Evolutionary conservation across 2,113 vertebrate species (phyloP).

Genomic region (Leptosomus discolor): DNA sequence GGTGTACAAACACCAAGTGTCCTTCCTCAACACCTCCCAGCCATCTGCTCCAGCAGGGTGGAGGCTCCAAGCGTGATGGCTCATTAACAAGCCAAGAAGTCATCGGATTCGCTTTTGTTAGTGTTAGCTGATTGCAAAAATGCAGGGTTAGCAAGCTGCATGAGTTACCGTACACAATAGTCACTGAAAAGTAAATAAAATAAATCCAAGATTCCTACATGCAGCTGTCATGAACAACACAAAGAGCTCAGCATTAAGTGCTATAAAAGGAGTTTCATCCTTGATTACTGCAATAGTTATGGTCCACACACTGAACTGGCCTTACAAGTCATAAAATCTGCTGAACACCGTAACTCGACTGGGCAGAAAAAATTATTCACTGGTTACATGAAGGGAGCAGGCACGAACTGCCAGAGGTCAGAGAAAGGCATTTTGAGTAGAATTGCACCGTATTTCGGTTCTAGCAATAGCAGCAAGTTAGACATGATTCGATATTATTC

Average conservation of each 20-base stretch:
- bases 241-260: not conserved
- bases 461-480: not conserved
- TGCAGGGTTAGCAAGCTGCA: not conserved
- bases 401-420: rapidly evolving
- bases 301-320: not conserved
- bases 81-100: not conserved
- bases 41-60: not conserved
- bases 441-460: not conserved
- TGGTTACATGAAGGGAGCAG: not conserved
- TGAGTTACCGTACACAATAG: not conserved
- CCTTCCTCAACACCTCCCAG: not conserved
- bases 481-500: rapidly evolving
- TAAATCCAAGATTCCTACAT: not conserved
- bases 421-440: not conserved
- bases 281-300: not conserved
- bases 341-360: rapidly evolving
- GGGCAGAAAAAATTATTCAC: not conserved
- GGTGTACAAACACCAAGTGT: rapidly evolving
- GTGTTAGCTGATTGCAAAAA: not conserved
- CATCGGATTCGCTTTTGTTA: not conserved
- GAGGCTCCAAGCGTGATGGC: rapidly evolving
- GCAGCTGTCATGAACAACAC: not conserved
- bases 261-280: not conserved
- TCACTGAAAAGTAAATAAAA: not conserved
- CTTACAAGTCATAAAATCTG: not conserved